Evolutionary conservation across 2,888 invertebrate genomes (phyloP), one percentile per base, ranked within the genome.

Genomic region (Philereme vetulata): DNA sequence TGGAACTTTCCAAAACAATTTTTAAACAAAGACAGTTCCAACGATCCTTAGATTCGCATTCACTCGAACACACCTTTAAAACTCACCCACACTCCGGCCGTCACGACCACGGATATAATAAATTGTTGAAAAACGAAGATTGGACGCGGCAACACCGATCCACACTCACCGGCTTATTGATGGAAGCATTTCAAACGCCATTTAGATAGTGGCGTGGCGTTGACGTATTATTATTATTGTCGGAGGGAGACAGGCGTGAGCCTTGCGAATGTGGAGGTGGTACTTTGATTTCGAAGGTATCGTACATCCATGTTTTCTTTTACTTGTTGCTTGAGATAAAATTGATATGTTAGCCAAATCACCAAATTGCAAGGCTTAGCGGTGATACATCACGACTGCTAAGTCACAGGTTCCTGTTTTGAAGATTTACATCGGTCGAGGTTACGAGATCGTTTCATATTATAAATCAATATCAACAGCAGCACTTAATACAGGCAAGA

Each of bases 131-230:
- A 79, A 79, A 77, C 76, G 70, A 74, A 72, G 72, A 75, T 74
- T 70, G 72, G 79, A 80, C 75, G 75, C 71, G 68, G 70, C 76
- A 75, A 89, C 89, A 88, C 75, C 80, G 86, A 85, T 86, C 78
- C 81, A 84, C 90, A 89, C 88, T 89, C 85, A 80, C 76, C 71
- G 73, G 68, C 78, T 84, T 90, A 90, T 90, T 92, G 92, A 92
- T 91, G 90, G 91, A 90, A 86, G 86, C 88, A 84, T 89, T 88
- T 88, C 90, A 89, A 88, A 88, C 82, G 81, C 84, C 88, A 83
- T 92, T 92, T 90, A 91, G 92, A 92, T 92, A 92, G 84, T 77
- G 77, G 62, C 66, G 68, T 86, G 91, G 85, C 90, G 83, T 84
- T 90, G 90, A 90, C 88, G 85, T 85, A 90, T 90, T 85, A 87